These are phyloP conservation scores for Poecile montanus DNA, from an alignment of 2,797 vertebrate species.

Conservation along the genomic window DNA sequence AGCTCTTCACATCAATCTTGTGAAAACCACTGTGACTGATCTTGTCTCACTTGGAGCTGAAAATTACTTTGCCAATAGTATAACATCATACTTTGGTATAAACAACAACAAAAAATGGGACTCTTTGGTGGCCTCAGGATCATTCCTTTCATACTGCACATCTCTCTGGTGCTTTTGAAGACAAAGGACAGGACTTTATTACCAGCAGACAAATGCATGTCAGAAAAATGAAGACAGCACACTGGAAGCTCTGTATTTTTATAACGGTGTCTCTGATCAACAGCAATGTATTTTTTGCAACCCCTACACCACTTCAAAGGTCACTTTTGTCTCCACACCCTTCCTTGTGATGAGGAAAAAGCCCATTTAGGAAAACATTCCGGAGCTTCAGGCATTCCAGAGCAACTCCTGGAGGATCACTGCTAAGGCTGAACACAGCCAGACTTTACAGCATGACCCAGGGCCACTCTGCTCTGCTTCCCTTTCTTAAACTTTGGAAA, in stretches of 20 bases:
- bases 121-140: conserved; percentile 45
- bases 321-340: background rate
- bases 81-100: conserved; percentile 69
- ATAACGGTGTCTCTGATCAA: conserved; percentile 23
- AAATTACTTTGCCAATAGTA: conserved; percentile 78
- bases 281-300: background rate
- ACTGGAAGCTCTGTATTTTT: background rate
- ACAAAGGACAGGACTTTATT: conserved; percentile 65
- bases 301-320: conserved; percentile 1
- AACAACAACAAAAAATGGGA: conserved; percentile 70
- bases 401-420: background rate
- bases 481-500: background rate
- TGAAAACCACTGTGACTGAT: conserved; percentile 75
- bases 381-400: conserved; percentile 18
- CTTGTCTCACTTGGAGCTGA: conserved; percentile 75
- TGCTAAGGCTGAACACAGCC: background rate
- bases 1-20: conserved; percentile 75
- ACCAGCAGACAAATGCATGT: conserved; percentile 41
- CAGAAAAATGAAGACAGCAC: conserved; percentile 34
- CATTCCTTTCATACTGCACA: conserved; percentile 70
- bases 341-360: conserved; percentile 7
- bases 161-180: conserved; percentile 69
- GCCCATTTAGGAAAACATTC: background rate
- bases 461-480: background rate
- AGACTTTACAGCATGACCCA: background rate